These are phyloP conservation scores for Charaxes varanes DNA, from an alignment of 1,140 invertebrate genomes.

Conservation along the genomic window DNA sequence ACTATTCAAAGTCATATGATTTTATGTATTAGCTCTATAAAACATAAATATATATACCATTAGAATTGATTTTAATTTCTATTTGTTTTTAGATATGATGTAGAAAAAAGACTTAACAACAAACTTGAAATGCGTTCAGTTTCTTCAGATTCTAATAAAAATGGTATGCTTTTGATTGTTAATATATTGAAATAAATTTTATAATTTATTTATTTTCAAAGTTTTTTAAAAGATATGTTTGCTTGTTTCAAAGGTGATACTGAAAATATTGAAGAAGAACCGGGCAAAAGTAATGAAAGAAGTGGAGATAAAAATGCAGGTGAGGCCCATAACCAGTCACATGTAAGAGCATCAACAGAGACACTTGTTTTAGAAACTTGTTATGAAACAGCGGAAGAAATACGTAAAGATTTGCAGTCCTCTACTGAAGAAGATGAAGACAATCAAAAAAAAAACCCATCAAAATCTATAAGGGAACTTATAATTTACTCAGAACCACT, in stretches of 20 bases:
- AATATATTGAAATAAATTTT: too few species aligned
- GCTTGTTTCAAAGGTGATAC: too few species aligned
- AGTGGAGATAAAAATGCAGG: conserved; percentile 34
- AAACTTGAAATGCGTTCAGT: conserved; percentile 38
- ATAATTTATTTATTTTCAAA: too few species aligned
- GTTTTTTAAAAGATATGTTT: too few species aligned
- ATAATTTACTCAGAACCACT: conserved; percentile 51
- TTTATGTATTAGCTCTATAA: too few species aligned
- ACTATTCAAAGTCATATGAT: too few species aligned
- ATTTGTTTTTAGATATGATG: conserved; percentile 37
- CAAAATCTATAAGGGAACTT: conserved; percentile 38
- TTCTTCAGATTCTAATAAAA: conserved; percentile 28
- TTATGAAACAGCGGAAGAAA: conserved; percentile 47
- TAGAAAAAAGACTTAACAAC: conserved; percentile 38
- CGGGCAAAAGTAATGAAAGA: conserved; percentile 26
- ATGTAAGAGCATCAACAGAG: conserved; percentile 51
- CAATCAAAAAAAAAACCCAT: conserved; percentile 13
- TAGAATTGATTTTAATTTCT: conserved; percentile 9
- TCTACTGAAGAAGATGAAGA: conserved; percentile 15
- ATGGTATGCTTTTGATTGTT: too few species aligned
- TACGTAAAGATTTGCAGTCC: conserved; percentile 36
- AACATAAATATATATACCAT: too few species aligned
- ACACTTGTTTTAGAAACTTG: conserved; percentile 47
- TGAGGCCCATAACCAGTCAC: conserved; percentile 41
- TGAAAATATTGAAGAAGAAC: conserved; percentile 23